These are phyloP conservation scores for Eremophila alpestris DNA, from an alignment of 2,797 vertebrate genomes.

Conservation along the genomic window DNA sequence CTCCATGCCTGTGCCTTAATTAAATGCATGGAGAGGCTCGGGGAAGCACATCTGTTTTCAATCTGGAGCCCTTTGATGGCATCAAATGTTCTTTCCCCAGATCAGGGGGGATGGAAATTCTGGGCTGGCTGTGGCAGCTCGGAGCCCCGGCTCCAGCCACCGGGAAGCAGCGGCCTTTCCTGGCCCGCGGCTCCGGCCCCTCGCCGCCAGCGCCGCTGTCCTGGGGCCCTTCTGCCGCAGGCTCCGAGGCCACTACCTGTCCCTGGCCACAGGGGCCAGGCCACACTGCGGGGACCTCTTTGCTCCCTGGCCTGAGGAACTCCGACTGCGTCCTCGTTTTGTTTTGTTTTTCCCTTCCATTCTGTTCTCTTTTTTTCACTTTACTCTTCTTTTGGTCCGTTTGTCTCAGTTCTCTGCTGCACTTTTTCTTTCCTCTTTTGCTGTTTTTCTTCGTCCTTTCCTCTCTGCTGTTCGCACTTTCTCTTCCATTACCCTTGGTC, in stretches of 20 bases:
- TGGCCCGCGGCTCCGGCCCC: constrained; percentile 33
- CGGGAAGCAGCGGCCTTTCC: constrained; percentile 69
- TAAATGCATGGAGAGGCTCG: constrained; percentile 95
- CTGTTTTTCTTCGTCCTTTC: background rate
- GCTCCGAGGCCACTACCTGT: background rate
- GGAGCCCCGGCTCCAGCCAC: constrained; percentile 80
- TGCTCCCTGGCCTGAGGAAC: background rate
- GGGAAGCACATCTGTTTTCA: constrained; percentile 95
- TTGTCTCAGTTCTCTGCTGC: background rate
- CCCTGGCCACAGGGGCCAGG: background rate
- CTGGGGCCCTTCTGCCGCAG: background rate
- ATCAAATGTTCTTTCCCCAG: constrained; percentile 98
- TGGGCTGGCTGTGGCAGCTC: constrained; percentile 87
- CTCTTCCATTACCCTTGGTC: background rate
- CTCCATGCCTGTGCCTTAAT: constrained; percentile 92
- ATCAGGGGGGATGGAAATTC: constrained; percentile 89
- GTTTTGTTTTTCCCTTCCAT: accelerated
- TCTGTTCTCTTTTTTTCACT: background rate
- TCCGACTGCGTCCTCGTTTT: background rate
- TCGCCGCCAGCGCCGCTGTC: background rate
- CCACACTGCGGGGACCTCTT: background rate
- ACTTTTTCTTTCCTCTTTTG: background rate
- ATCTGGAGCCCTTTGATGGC: constrained; percentile 97
- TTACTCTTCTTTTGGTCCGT: background rate
- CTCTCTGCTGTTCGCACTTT: background rate